Evolutionary conservation across 2,888 invertebrate genomes (phyloP).

Genomic region (Petrolisthes manimaculis): DNA sequence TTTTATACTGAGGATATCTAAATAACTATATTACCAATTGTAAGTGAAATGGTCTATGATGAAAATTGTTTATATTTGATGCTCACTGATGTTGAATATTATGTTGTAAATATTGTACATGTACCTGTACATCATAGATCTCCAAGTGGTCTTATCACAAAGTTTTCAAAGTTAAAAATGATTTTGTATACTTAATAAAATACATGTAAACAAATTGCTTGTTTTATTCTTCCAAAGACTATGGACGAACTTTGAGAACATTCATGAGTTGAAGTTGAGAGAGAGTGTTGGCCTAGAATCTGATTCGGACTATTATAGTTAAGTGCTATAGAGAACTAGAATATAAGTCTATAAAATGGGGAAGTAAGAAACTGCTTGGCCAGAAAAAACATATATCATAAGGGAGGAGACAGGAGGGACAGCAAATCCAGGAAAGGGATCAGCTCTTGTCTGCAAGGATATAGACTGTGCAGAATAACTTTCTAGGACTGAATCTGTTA

Average conservation of each 20-base stretch:
- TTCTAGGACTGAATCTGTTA: too few species aligned
- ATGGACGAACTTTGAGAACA: too few species aligned
- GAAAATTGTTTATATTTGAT: slow-evolving; percentile 38
- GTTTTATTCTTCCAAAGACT: slow-evolving; percentile 6
- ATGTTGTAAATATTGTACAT: slow-evolving; percentile 48
- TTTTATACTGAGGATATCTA: background rate
- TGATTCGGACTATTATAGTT: too few species aligned
- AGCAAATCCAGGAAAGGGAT: background rate
- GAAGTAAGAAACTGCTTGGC: too few species aligned
- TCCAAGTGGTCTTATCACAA: slow-evolving; percentile 37
- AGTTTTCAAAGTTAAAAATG: slow-evolving; percentile 29
- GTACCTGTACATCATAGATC: slow-evolving; percentile 52
- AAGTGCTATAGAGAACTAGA: too few species aligned
- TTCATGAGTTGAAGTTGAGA: too few species aligned
- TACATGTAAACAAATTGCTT: background rate
- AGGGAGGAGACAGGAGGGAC: background rate
- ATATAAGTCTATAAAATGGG: too few species aligned
- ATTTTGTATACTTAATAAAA: slow-evolving; percentile 35
- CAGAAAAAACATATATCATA: too few species aligned
- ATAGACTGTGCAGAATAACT: too few species aligned
- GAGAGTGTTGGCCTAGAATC: too few species aligned
- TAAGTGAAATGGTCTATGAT: slow-evolving; percentile 21
- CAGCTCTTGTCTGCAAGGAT: too few species aligned
- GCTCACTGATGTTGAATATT: slow-evolving; percentile 46
- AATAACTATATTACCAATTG: background rate